phyloP scores from a whole-genome alignment of 2,113 vertebrate species.

The Hypocryptadius cinnamomeus region DNA sequence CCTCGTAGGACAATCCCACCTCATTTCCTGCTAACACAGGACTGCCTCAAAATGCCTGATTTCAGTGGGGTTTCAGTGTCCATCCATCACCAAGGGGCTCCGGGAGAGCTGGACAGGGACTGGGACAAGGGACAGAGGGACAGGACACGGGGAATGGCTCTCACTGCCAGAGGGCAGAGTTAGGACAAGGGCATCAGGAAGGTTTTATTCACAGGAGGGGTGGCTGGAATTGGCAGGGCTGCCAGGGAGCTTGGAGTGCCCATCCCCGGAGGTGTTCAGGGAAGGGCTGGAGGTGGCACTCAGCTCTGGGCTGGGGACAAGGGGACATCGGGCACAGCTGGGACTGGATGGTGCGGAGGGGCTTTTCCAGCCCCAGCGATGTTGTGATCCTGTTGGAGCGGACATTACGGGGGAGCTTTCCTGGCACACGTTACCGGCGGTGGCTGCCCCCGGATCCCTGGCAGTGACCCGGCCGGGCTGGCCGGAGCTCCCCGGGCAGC shows the following conservation, averaged over 20 bases:
- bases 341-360: background rate
- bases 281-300: background rate
- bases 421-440: background rate
- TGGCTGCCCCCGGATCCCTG: background rate
- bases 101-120: background rate
- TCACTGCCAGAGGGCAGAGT: background rate
- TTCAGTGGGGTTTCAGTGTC: background rate
- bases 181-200: background rate
- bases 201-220: background rate
- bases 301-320: background rate
- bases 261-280: background rate
- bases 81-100: background rate
- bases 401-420: background rate
- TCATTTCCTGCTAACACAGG: background rate
- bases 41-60: rapidly evolving
- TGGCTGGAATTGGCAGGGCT: background rate
- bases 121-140: background rate
- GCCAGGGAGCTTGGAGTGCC: background rate
- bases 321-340: background rate
- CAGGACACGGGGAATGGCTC: background rate
- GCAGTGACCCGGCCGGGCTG: background rate
- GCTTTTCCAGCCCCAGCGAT: background rate
- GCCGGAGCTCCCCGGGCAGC: too few relatives aligned
- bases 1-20: rapidly evolving
- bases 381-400: too few relatives aligned